phyloP scores from a whole-genome alignment of 2,797 vertebrate species.

The Rhinichthys osculus region DNA sequence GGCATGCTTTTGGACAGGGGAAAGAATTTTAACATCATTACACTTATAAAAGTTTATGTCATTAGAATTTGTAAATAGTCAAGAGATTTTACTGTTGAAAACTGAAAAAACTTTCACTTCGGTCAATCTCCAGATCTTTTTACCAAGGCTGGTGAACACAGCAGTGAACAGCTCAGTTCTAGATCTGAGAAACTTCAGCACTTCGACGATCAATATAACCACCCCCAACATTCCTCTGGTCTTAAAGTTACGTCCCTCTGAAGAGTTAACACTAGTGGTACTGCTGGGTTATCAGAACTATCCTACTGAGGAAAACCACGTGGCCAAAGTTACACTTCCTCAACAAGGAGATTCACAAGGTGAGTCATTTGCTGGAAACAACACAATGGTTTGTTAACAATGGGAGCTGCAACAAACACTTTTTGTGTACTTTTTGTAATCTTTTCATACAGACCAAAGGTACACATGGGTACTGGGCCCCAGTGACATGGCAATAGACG shows the following conservation, averaged over 20 bases:
- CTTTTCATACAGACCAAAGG: constrained; percentile 31
- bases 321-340: constrained; percentile 80
- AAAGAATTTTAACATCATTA: no score
- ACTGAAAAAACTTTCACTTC: background rate
- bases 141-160: constrained; percentile 77
- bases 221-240: constrained; percentile 81
- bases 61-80: background rate
- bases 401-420: background rate
- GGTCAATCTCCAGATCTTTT: constrained; percentile 79
- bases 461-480: constrained; percentile 89
- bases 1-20: no score
- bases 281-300: constrained; percentile 83
- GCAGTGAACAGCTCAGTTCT: constrained; percentile 78
- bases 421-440: background rate
- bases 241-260: constrained; percentile 84
- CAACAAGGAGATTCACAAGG: constrained; percentile 74
- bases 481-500: constrained; percentile 77
- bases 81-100: background rate
- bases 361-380: constrained; percentile 52
- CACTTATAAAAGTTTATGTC: no score
- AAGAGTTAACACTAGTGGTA: constrained; percentile 79
- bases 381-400: background rate
- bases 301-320: constrained; percentile 81
- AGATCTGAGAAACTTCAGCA: constrained; percentile 82
- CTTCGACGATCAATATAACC: constrained; percentile 83